Evolutionary conservation across 2,888 invertebrate genomes (phyloP).

Genomic region (Mythimna lalbum): DNA sequence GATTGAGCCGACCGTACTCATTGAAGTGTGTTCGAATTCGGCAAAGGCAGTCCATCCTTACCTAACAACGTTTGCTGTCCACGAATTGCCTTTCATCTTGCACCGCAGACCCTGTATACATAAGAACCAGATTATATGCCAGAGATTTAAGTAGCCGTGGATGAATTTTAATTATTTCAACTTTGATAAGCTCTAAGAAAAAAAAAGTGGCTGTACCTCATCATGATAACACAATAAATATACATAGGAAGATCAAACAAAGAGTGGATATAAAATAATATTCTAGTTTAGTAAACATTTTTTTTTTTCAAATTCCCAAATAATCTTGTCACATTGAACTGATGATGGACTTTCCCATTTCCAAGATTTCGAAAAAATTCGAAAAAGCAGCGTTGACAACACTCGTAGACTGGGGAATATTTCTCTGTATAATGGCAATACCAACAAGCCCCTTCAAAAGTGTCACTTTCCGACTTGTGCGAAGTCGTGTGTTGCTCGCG

Average conservation of each 20-base stretch:
- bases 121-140: background rate
- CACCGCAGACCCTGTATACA: too few relatives aligned
- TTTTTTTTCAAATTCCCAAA: background rate
- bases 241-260: too few relatives aligned
- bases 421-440: slow-evolving; percentile 45
- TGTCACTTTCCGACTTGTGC: slow-evolving; percentile 80
- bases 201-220: background rate
- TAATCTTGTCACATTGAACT: background rate
- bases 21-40: too few relatives aligned
- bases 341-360: background rate
- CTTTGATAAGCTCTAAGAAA: background rate
- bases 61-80: too few relatives aligned
- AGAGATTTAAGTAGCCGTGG: background rate
- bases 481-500: slow-evolving; percentile 78
- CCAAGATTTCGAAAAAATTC: background rate
- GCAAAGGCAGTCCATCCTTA: too few relatives aligned
- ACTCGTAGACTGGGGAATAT: slow-evolving; percentile 7
- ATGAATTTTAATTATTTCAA: background rate
- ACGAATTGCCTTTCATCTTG: too few relatives aligned
- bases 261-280: too few relatives aligned
- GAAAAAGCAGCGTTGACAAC: slow-evolving; percentile 6
- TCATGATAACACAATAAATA: too few relatives aligned
- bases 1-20: too few relatives aligned
- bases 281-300: too few relatives aligned
- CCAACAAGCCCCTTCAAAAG: slow-evolving; percentile 65